Percentiles rank a stretch among this genome's conserved stretches.
phyloP scores from a whole-genome alignment of 2,113 vertebrate species.

The Bubo bubo region DNA sequence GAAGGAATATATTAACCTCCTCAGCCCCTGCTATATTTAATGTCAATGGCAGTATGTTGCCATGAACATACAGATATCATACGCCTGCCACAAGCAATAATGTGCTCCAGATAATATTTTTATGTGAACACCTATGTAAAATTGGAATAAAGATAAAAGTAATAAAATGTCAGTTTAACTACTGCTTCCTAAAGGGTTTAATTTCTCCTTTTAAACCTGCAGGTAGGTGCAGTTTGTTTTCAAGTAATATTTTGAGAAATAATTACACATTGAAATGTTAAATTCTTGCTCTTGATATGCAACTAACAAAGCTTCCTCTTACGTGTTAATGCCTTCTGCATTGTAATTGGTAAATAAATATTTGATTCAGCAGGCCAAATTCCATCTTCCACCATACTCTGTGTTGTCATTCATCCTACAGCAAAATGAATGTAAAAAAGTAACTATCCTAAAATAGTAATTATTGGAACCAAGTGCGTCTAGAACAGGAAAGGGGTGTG shows the following conservation, averaged over 20 bases:
- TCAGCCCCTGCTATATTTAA: neutral
- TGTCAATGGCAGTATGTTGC: neutral
- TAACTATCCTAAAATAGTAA: neutral
- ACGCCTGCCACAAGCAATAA: fast-evolving
- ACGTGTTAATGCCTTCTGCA: neutral
- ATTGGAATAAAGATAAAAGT: neutral
- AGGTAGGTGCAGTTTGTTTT: neutral
- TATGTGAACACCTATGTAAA: neutral
- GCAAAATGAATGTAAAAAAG: neutral
- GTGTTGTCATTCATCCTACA: neutral
- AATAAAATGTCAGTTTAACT: neutral
- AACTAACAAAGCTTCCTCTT: neutral
- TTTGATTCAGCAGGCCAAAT: neutral
- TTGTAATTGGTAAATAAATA: neutral
- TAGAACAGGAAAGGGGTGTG: neutral
- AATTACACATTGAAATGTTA: neutral
- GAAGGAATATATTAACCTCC: neutral
- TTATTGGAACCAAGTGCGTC: slow-evolving; percentile 4
- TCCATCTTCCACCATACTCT: neutral
- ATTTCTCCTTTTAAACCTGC: neutral
- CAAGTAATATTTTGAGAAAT: neutral
- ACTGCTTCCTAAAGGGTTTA: fast-evolving
- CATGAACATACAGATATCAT: neutral
- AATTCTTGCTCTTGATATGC: neutral
- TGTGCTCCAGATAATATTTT: neutral